These are phyloP conservation scores for Phycodurus eques DNA, from an alignment of 2,113 vertebrate genomes.

Conservation along the genomic window DNA sequence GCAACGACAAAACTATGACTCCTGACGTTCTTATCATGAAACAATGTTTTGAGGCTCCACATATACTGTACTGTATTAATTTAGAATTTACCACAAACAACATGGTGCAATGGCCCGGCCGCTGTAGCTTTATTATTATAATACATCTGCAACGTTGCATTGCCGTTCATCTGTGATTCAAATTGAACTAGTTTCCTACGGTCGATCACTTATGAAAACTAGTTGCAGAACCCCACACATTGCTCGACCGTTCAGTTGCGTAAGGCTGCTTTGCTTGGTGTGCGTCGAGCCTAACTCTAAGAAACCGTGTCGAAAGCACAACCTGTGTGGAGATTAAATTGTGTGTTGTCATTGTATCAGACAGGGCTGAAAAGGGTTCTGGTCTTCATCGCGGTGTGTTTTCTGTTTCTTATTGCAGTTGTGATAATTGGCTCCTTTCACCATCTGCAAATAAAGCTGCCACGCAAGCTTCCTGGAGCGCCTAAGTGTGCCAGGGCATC, in stretches of 20 bases:
- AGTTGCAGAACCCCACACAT: not conserved
- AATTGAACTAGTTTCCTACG: too few relatives aligned
- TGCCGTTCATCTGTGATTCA: too few relatives aligned
- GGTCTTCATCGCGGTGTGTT: slow-evolving; percentile 7
- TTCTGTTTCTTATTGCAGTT: slow-evolving; percentile 35
- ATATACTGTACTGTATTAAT: too few relatives aligned
- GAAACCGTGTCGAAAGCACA: not conserved
- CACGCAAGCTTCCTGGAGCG: slow-evolving; percentile 52
- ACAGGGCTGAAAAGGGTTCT: not conserved
- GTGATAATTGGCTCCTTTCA: slow-evolving; percentile 60
- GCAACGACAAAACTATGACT: too few relatives aligned
- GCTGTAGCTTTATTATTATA: too few relatives aligned
- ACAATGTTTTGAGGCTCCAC: too few relatives aligned
- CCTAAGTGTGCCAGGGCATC: slow-evolving; percentile 65
- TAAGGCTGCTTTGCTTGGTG: not conserved
- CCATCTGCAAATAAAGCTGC: slow-evolving; percentile 65
- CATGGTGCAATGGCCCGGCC: too few relatives aligned
- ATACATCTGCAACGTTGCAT: too few relatives aligned
- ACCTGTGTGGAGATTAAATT: not conserved
- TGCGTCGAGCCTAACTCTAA: not conserved
- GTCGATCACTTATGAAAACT: too few relatives aligned
- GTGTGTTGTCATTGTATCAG: not conserved
- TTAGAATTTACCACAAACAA: too few relatives aligned
- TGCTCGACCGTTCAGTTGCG: not conserved
- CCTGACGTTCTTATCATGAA: too few relatives aligned